Evolutionary conservation across 1,140 invertebrate genomes (phyloP).

Genomic region (Globodera ellingtonae): DNA sequence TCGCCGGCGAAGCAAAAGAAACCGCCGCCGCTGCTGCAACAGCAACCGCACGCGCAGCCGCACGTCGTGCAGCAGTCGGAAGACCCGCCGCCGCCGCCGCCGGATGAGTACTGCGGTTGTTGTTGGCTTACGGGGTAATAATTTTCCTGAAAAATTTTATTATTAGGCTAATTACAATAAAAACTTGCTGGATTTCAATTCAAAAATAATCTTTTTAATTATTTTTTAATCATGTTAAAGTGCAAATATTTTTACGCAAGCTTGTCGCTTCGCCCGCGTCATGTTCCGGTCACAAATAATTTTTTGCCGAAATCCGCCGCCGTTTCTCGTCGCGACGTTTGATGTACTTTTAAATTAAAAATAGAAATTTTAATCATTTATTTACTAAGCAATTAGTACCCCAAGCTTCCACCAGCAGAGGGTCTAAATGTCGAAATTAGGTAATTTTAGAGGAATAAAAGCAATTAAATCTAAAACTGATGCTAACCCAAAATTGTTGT

Average conservation of each 20-base stretch:
- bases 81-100: neutral
- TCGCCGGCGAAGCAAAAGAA: conserved; percentile 51
- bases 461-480: too few relatives aligned
- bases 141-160: conserved; percentile 10
- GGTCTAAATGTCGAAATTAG: too few relatives aligned
- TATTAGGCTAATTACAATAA: neutral
- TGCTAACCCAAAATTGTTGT: neutral
- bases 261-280: conserved; percentile 4
- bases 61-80: neutral
- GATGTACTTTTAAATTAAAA: too few relatives aligned
- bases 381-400: too few relatives aligned
- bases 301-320: neutral
- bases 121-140: neutral
- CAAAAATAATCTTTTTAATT: too few relatives aligned
- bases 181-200: too few relatives aligned
- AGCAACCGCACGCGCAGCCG: conserved; percentile 4
- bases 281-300: conserved; percentile 28
- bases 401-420: too few relatives aligned
- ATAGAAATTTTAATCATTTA: too few relatives aligned
- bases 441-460: too few relatives aligned
- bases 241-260: neutral
- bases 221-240: too few relatives aligned
- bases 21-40: conserved; percentile 24
- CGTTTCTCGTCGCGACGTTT: neutral
- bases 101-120: neutral